Conservation (phyloP, 2,888 invertebrate genomes). For the Dinocampus coccinellae region DNA sequence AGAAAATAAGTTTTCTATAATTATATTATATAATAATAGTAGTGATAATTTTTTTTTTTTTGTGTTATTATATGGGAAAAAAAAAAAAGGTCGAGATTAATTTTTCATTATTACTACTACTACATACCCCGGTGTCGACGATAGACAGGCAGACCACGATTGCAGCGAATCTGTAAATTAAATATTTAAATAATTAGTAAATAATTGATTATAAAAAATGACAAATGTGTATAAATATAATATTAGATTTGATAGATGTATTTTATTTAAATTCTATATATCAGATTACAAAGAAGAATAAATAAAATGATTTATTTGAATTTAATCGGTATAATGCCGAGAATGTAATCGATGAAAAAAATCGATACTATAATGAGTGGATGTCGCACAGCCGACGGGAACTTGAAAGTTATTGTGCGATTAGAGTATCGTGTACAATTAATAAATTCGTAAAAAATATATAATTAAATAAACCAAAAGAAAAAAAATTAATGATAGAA, state of each 20-base stretch:
- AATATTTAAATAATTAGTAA: slow-evolving; percentile 2
- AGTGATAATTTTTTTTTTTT: not conserved
- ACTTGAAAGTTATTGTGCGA: not conserved
- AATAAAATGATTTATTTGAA: not conserved
- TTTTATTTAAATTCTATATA: slow-evolving; percentile 13
- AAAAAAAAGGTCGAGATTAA: too few relatives aligned
- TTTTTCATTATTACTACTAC: slow-evolving; percentile 1
- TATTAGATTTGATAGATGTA: too few relatives aligned
- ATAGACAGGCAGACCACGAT: slow-evolving; percentile 70
- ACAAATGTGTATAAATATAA: too few relatives aligned
- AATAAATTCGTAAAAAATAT: too few relatives aligned
- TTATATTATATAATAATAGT: not conserved
- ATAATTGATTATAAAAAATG: not conserved
- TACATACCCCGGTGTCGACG: slow-evolving; percentile 71
- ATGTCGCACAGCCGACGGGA: not conserved
- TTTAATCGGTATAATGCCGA: not conserved
- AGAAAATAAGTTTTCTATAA: not conserved
- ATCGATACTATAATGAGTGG: not conserved
- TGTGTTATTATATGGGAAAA: not conserved
- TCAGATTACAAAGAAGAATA: slow-evolving; percentile 19
- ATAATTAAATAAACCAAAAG: too few relatives aligned
- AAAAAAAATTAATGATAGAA: too few relatives aligned
- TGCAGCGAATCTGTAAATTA: slow-evolving; percentile 71
- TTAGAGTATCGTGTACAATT: not conserved
- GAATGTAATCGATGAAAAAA: not conserved